These are phyloP conservation scores for Rhea americana DNA, from an alignment of 2,113 vertebrate species.

Conservation along the genomic window DNA sequence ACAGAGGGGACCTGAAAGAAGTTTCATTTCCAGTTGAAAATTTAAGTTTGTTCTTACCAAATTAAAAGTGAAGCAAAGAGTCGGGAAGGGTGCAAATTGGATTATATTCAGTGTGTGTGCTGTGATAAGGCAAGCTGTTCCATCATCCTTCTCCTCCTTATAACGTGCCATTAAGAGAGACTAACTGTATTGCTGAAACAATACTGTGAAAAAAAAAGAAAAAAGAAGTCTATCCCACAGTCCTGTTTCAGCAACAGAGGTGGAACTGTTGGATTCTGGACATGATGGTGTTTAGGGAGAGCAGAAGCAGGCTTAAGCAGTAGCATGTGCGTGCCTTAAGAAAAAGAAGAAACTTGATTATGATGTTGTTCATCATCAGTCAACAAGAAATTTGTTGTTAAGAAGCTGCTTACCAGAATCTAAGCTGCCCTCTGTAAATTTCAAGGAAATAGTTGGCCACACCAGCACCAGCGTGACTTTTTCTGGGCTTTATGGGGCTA, in stretches of 20 bases:
- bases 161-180: neutral
- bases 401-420: conserved; percentile 18
- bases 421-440: neutral
- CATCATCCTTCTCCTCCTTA: neutral
- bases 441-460: neutral
- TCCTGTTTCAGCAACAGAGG: neutral
- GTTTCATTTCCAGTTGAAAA: neutral
- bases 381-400: neutral
- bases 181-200: neutral
- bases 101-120: neutral
- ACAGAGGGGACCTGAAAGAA: neutral
- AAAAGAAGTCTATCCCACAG: neutral
- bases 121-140: neutral
- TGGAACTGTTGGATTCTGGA: neutral
- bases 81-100: neutral
- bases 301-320: neutral
- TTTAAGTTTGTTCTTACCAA: neutral
- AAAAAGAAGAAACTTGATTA: neutral
- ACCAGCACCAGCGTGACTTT: conserved; percentile 5
- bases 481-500: conserved; percentile 21
- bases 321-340: neutral
- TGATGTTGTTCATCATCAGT: neutral
- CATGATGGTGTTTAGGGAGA: neutral
- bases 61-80: neutral
- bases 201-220: neutral